Base-by-base conservation (phyloP, 2,888 invertebrate species). In the Sarcophaga variegata region DNA sequence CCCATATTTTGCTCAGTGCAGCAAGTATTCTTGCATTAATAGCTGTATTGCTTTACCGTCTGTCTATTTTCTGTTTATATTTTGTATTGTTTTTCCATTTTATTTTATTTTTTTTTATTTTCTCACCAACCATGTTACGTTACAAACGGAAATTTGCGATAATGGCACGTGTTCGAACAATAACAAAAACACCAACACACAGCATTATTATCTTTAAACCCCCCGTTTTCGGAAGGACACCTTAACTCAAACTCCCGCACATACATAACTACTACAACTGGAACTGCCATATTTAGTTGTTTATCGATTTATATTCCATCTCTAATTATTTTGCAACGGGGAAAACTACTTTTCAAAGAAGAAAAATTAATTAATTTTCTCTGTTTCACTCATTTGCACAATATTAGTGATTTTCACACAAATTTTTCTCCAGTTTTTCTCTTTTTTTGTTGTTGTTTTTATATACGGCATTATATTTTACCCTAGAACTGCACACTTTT, bases 111-210 rank as follows among this genome's bases (percentile, higher is more conserved):
- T 64, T 5, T 54, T 54, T 54, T 54, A 14, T 54, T 17, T 54
- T 54, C 54, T 54, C 84, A 76, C 22, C 71, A 66, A 45, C 66
- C 71, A 76, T 66, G 25, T 66, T 76, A 49, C 27, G 25, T 66
- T 76, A 49, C 27, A 76, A 71, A 66, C 84, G 87, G 84, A 87
- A 87, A 87, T 87, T 84, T 87, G 87, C 87, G 81, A 84, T 87
- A 87, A 87, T 87, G 87, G 87, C 87, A 87, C 87, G 87, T 87
- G 87, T 84, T 84, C 79, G 81, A 79, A 72, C 59, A 54, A 76
- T 87, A 71, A 84, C 67, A 81, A 81, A 69, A 75, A 14, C 49
- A 49, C 11, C 22, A 22, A 1, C 14, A 54, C 54, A 12, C 54
- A 54, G 5, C 54, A 54, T 17, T 54, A 14, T 54, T 17, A 54